Conservation (phyloP, 2,888 invertebrate genomes). For the Bombylius major region DNA sequence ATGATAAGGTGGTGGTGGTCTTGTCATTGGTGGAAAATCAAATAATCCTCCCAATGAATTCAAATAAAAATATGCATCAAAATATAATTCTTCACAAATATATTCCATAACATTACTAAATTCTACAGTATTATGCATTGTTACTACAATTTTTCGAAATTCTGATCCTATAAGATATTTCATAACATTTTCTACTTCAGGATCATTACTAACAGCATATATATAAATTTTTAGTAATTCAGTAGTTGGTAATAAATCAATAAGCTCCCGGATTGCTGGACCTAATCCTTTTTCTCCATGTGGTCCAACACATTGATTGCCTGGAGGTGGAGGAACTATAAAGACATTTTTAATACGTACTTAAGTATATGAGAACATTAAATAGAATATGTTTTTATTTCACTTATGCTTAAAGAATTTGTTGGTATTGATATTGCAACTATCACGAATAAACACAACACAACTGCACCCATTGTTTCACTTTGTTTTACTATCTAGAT, state of each 20-base stretch:
- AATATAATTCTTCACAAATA: slow-evolving; percentile 10
- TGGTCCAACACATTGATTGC: slow-evolving; percentile 6
- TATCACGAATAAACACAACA: too few relatives aligned
- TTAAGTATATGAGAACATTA: background rate
- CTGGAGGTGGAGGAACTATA: slow-evolving; percentile 13
- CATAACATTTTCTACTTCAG: slow-evolving; percentile 7
- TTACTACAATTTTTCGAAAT: slow-evolving; percentile 6
- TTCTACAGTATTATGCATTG: slow-evolving; percentile 11
- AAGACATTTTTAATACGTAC: background rate
- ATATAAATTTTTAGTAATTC: slow-evolving; percentile 7
- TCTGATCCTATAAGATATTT: slow-evolving; percentile 4
- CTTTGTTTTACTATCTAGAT: too few relatives aligned
- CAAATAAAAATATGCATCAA: slow-evolving; percentile 12
- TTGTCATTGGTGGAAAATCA: slow-evolving; percentile 8
- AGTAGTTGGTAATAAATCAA: slow-evolving; percentile 8
- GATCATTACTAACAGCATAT: slow-evolving; percentile 8
- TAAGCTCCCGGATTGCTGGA: slow-evolving; percentile 6
- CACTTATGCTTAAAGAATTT: background rate
- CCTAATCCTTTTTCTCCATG: slow-evolving; percentile 8
- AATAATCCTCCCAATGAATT: slow-evolving; percentile 11
- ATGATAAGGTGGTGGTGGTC: slow-evolving; percentile 2
- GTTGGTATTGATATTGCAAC: too few relatives aligned
- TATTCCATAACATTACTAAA: slow-evolving; percentile 9
- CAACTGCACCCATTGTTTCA: too few relatives aligned
- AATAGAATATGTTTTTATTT: background rate